phyloP scores from a whole-genome alignment of 2,113 vertebrate genomes.

The Lepisosteus oculatus region DNA sequence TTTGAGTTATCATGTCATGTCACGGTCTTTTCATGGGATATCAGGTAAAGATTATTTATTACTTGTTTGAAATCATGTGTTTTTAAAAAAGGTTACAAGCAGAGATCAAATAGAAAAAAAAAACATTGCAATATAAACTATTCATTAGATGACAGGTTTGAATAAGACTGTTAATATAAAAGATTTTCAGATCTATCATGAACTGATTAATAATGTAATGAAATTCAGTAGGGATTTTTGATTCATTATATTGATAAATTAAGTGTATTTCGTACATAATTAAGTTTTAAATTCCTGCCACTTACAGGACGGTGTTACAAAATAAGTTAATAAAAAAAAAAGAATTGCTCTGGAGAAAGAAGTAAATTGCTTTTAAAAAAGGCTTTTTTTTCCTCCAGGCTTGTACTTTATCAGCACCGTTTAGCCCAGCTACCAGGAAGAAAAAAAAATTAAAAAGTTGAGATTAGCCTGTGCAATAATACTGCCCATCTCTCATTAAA shows the following conservation, averaged over 20 bases:
- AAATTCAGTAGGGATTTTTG: conserved; percentile 35
- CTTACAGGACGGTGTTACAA: conserved; percentile 34
- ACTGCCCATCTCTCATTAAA: conserved; percentile 91
- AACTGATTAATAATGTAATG: conserved; percentile 50
- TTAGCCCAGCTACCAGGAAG: conserved; percentile 42
- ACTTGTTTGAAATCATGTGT: too few relatives aligned
- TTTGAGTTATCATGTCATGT: too few relatives aligned
- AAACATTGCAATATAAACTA: conserved; percentile 29
- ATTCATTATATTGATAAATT: conserved; percentile 39
- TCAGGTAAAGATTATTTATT: too few relatives aligned
- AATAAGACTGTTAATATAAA: conserved; percentile 32
- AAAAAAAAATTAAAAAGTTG: conserved; percentile 60
- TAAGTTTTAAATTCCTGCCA: conserved; percentile 41
- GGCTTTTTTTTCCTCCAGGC: conserved; percentile 25
- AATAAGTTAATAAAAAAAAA: conserved; percentile 44
- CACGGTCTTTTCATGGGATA: too few relatives aligned
- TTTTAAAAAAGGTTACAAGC: too few relatives aligned
- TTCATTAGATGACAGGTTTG: conserved; percentile 38
- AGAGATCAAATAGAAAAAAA: conserved; percentile 4
- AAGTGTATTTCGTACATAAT: conserved; percentile 41
- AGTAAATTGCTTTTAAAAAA: conserved; percentile 40
- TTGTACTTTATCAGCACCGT: conserved; percentile 42
- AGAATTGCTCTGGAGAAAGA: conserved; percentile 45
- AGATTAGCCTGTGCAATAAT: conserved; percentile 80
- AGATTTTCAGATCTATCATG: conserved; percentile 36